A percentile compares a stretch with the other conserved stretches of the same genome.
These are phyloP conservation scores for Xestia c-nigrum DNA, from an alignment of 2,888 invertebrate species.

Conservation along the genomic window DNA sequence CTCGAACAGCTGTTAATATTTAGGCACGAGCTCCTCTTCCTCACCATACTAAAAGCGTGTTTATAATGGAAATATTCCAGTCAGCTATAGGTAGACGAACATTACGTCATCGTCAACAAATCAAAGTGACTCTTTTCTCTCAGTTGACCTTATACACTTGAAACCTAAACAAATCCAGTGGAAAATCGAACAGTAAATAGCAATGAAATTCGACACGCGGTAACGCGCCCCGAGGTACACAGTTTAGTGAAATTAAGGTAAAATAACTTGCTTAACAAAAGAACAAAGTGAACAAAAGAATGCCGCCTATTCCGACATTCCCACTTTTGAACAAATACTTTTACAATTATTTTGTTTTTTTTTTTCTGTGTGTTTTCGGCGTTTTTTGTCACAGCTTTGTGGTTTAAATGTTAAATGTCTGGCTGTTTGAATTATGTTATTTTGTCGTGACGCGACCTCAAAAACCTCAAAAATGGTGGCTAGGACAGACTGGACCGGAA, in stretches of 20 bases:
- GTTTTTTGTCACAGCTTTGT: conserved; percentile 60
- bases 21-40: no score
- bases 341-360: conserved; percentile 42
- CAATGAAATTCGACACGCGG: conserved; percentile 29
- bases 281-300: conserved; percentile 67
- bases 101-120: conserved; percentile 1
- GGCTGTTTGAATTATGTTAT: conserved; percentile 17
- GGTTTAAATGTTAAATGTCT: conserved; percentile 37
- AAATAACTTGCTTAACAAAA: conserved; percentile 65
- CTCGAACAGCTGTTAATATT: no score
- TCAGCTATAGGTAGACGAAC: not conserved
- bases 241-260: conserved; percentile 60
- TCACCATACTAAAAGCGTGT: not conserved
- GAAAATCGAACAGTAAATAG: conserved; percentile 17
- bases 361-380: conserved; percentile 47
- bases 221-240: conserved; percentile 25
- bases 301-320: conserved; percentile 51
- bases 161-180: conserved; percentile 26
- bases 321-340: conserved; percentile 65
- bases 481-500: not conserved
- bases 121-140: conserved; percentile 13
- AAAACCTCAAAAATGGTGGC: not conserved
- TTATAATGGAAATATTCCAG: not conserved
- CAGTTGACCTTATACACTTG: conserved; percentile 2
- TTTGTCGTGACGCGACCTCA: not conserved